Evolutionary conservation across 2,888 invertebrate genomes (phyloP).

Genomic region (Acrobasis consociella): DNA sequence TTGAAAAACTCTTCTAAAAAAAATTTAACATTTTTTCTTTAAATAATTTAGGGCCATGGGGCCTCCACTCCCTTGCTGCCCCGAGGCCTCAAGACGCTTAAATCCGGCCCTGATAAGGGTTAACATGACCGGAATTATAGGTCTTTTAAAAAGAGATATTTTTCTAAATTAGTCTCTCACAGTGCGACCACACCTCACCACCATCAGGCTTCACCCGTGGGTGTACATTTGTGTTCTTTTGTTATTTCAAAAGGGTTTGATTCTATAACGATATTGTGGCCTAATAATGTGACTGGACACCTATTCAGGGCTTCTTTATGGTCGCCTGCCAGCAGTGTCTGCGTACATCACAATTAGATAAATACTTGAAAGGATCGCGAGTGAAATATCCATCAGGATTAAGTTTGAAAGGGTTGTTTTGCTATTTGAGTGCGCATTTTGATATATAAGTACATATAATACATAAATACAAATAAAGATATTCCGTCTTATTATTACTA

Average conservation of each 20-base stretch:
- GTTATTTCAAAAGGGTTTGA: slow-evolving; percentile 67
- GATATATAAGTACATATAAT: too few relatives aligned
- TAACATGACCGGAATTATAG: too few relatives aligned
- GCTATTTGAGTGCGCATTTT: too few relatives aligned
- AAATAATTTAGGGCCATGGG: too few relatives aligned
- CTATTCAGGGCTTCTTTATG: slow-evolving; percentile 54
- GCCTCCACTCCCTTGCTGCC: too few relatives aligned
- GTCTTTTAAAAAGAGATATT: too few relatives aligned
- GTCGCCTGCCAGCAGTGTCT: slow-evolving; percentile 26
- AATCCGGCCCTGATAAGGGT: too few relatives aligned
- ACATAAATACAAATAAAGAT: too few relatives aligned
- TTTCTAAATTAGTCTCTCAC: background rate
- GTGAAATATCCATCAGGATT: slow-evolving; percentile 19
- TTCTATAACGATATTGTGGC: slow-evolving; percentile 57
- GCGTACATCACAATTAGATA: slow-evolving; percentile 30
- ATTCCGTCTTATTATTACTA: too few relatives aligned
- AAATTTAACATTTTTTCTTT: too few relatives aligned
- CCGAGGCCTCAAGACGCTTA: too few relatives aligned
- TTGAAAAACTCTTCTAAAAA: too few relatives aligned
- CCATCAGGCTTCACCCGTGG: slow-evolving; percentile 42
- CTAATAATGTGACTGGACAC: slow-evolving; percentile 48
- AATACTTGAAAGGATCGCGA: slow-evolving; percentile 17
- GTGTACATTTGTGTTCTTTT: slow-evolving; percentile 63
- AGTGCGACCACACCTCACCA: slow-evolving; percentile 22
- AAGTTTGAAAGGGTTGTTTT: background rate